These are phyloP conservation scores for Pseudomyrmex dendroicus DNA, from an alignment of 1,140 invertebrate species.

Conservation along the genomic window DNA sequence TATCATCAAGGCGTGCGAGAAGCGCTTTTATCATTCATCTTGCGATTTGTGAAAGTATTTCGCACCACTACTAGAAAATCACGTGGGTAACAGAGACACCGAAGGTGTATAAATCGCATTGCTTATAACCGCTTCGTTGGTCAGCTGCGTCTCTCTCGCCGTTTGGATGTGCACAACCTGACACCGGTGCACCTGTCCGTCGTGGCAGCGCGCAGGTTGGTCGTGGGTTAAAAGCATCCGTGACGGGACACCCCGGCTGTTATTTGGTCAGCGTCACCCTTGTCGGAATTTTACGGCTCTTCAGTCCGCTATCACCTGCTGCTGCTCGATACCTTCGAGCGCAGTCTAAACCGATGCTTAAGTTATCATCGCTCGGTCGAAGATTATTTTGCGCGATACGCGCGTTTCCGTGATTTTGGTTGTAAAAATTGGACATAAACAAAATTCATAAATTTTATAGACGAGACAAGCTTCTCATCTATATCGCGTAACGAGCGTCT, in stretches of 20 bases:
- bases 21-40: background rate
- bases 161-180: constrained; percentile 22
- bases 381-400: background rate
- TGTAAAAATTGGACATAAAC: background rate
- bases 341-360: background rate
- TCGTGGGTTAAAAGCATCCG: constrained; percentile 52
- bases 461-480: background rate
- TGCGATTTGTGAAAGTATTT: constrained; percentile 51
- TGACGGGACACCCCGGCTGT: constrained; percentile 67
- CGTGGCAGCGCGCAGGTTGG: constrained; percentile 30
- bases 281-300: constrained; percentile 60
- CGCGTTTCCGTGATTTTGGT: background rate
- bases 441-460: background rate
- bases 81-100: constrained; percentile 50
- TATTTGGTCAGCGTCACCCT: constrained; percentile 66
- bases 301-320: constrained; percentile 68
- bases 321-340: constrained; percentile 20
- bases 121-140: constrained; percentile 20
- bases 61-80: constrained; percentile 25
- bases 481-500: background rate
- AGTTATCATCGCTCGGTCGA: constrained; percentile 1
- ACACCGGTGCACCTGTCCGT: constrained; percentile 70
- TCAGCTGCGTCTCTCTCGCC: constrained; percentile 56
- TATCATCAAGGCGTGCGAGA: background rate
- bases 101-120: constrained; percentile 1